A percentile compares a stretch with the other conserved stretches of the same genome.
These are phyloP conservation scores for Nesoenas mayeri DNA, from an alignment of 2,113 vertebrate species.

Conservation along the genomic window DNA sequence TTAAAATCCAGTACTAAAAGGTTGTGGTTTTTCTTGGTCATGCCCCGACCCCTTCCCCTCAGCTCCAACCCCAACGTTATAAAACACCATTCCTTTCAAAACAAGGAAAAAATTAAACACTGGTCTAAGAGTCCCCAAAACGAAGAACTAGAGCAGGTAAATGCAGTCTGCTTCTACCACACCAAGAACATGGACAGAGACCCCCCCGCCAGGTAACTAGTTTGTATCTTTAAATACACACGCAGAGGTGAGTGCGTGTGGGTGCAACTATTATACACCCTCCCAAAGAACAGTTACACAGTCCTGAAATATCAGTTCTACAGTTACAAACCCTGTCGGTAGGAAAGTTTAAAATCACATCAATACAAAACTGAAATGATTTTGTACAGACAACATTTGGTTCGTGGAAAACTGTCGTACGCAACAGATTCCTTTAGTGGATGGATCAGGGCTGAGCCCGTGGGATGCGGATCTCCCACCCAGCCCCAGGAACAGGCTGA, in stretches of 20 bases:
- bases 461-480: not conserved
- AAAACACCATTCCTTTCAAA: constrained; percentile 17
- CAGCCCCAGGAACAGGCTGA: not conserved
- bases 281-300: not conserved
- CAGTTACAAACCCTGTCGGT: not conserved
- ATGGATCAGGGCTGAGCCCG: not conserved
- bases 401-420: not conserved
- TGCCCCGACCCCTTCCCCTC: not conserved
- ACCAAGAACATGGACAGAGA: not conserved
- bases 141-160: not conserved
- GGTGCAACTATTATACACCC: not conserved
- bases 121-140: constrained; percentile 1
- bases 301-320: not conserved
- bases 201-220: not conserved
- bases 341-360: constrained; percentile 13
- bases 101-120: constrained; percentile 1
- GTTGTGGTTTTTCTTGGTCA: not conserved
- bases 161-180: constrained; percentile 17
- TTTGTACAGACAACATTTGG: not conserved
- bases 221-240: not conserved
- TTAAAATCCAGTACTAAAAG: not conserved
- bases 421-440: not conserved
- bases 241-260: not conserved
- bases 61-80: constrained; percentile 9
- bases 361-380: not conserved